Evolutionary conservation across 2,797 vertebrate species (phyloP), one percentile per base, ranked within the genome.

Genomic region (Girardinus metallicus): DNA sequence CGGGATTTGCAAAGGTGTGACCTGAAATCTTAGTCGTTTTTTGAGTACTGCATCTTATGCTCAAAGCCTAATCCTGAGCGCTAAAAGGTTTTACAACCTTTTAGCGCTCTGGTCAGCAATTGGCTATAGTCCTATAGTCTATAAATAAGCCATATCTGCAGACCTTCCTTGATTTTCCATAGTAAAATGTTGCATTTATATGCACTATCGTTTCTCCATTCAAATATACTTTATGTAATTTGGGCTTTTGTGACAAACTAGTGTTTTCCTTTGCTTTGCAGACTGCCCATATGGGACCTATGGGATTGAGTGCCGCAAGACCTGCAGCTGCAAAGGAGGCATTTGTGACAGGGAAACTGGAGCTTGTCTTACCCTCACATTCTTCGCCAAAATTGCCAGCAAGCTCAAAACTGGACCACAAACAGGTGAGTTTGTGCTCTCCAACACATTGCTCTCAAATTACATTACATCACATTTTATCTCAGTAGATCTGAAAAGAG

Each of bases 261-360:
- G 41, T 78, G 18, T 80, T 62, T 73, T 68, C 15, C 80, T 18
- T 53, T 44, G 43, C 46, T 66, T 84, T 64, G 29, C 94, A 99
- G 99, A 99, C 43, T 99, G 98, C 84, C 94, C 93, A 5, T 99
- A 96, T 1, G 99, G 99, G 80, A 98, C 97, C 72, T 98, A 97
- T 0, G 99, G 99, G 68, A 85, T 97, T 51, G 98, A 98, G 82
- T 99, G 99, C 92, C 97, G 96, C 82, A 96, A 97, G 92, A 96
- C 90, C 0, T 99, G 99, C 95, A 96, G 90, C 86, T 99, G 99
- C 88, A 97, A 96, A 49, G 97, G 97, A 66, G 95, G 95, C 84
- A 96, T 99, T 66, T 99, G 99, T 93, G 97, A 99, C 95, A 96
- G 97, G 87, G 97, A 97, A 91, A 99, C 97, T 0, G 99, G 99